Conservation (phyloP, 2,113 vertebrate genomes). For the Eulacestoma nigropectus region DNA sequence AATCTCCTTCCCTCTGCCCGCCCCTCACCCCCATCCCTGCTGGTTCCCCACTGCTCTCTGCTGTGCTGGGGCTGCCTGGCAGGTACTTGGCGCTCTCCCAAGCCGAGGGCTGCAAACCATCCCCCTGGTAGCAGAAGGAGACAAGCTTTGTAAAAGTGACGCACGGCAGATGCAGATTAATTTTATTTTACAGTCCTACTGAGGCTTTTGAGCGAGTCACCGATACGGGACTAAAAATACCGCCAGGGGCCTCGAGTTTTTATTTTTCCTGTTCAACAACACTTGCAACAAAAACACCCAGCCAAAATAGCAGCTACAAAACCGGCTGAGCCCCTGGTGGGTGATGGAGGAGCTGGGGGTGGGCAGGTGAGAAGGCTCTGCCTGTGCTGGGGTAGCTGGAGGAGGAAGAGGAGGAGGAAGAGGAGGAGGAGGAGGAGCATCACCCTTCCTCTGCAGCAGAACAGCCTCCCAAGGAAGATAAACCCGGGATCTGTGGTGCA, state of each 20-base stretch:
- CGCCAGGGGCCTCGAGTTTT: not conserved
- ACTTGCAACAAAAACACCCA: not conserved
- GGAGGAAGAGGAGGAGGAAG: not conserved
- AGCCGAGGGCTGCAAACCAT: not conserved
- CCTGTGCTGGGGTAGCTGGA: fast-evolving
- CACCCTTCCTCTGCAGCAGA: not conserved
- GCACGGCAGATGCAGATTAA: not conserved
- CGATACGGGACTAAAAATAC: not conserved
- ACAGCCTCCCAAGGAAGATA: not conserved
- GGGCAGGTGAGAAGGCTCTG: not conserved
- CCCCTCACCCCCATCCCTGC: not conserved
- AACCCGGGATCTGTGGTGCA: fast-evolving
- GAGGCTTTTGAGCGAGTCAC: not conserved
- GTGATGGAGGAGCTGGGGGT: not conserved
- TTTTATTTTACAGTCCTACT: not conserved
- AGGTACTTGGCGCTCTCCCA: not conserved
- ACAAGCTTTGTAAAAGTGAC: not conserved
- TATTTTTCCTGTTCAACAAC: not conserved
- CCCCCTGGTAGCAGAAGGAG: not conserved
- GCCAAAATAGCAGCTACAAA: not conserved
- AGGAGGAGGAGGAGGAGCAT: not conserved
- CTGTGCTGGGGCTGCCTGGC: not conserved
- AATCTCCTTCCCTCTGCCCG: not conserved
- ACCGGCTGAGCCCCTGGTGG: not conserved
- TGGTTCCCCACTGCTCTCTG: not conserved